Conservation (phyloP, 2,113 vertebrate species). For the Epinephelus moara region DNA sequence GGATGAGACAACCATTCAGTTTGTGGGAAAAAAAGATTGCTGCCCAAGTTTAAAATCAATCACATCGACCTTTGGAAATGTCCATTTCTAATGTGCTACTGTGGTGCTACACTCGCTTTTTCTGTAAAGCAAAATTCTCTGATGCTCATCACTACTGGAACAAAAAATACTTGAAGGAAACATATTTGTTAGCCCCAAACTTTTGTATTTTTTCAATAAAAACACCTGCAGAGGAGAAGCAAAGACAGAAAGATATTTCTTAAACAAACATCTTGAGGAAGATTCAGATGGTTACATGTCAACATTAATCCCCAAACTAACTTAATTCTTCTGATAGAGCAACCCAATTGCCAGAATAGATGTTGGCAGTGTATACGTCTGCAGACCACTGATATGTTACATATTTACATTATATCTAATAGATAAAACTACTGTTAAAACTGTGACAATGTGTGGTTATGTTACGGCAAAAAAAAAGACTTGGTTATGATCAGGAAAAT, state of each 20-base stretch:
- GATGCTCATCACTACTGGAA: background rate
- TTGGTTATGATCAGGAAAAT: no score
- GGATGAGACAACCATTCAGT: conserved; percentile 71
- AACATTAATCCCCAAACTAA: no score
- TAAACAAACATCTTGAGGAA: background rate
- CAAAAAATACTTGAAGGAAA: background rate
- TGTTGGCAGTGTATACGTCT: no score
- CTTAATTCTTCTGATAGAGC: no score
- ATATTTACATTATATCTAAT: no score
- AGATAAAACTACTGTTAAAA: no score
- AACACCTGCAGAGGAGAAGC: no score
- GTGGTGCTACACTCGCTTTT: background rate
- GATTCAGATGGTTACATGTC: background rate
- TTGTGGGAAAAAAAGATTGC: conserved; percentile 54
- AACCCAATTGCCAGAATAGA: no score
- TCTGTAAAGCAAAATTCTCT: conserved; percentile 14
- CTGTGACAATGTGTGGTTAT: no score
- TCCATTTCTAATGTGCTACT: conserved; percentile 55
- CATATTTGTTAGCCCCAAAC: background rate
- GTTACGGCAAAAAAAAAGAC: no score
- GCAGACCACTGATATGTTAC: no score
- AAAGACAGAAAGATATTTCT: background rate
- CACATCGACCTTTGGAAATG: conserved; percentile 72
- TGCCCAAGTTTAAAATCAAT: conserved; percentile 71
- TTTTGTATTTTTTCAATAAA: background rate